Conservation (phyloP, 2,888 invertebrate species). For the Macropis europaea region DNA sequence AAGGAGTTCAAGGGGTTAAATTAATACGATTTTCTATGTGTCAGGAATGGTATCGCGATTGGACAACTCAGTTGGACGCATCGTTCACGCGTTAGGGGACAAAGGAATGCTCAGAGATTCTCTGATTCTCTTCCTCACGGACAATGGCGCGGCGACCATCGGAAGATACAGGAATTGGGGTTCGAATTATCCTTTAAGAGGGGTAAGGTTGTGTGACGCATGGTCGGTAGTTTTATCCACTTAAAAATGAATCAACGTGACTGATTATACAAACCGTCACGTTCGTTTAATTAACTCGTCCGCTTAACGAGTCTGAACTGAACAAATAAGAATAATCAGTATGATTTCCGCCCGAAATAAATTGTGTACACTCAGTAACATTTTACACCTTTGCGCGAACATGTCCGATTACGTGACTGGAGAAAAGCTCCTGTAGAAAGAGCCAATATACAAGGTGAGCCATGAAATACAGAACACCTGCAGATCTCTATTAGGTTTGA, state of each 20-base stretch:
- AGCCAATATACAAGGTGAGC: too few relatives aligned
- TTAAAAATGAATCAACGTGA: neutral
- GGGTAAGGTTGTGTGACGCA: conserved; percentile 76
- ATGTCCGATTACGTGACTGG: too few relatives aligned
- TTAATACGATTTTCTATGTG: conserved; percentile 50
- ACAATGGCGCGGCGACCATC: conserved; percentile 83
- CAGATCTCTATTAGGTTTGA: too few relatives aligned
- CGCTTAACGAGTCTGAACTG: neutral
- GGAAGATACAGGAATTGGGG: conserved; percentile 82
- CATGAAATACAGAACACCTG: too few relatives aligned
- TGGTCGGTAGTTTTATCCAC: neutral
- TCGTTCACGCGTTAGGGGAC: conserved; percentile 81
- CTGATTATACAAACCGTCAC: neutral
- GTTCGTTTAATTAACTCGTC: neutral
- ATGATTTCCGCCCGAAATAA: neutral
- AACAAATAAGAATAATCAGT: neutral
- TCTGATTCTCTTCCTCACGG: conserved; percentile 84
- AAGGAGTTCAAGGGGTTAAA: too few relatives aligned
- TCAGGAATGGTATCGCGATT: conserved; percentile 84
- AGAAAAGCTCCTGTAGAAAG: too few relatives aligned
- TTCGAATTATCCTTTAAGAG: conserved; percentile 84
- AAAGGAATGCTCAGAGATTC: conserved; percentile 83
- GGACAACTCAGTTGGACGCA: conserved; percentile 84
- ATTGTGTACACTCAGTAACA: neutral
- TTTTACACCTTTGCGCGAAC: too few relatives aligned